Evolutionary conservation across 2,113 vertebrate species (phyloP).

Genomic region (Callopanchax toddi): DNA sequence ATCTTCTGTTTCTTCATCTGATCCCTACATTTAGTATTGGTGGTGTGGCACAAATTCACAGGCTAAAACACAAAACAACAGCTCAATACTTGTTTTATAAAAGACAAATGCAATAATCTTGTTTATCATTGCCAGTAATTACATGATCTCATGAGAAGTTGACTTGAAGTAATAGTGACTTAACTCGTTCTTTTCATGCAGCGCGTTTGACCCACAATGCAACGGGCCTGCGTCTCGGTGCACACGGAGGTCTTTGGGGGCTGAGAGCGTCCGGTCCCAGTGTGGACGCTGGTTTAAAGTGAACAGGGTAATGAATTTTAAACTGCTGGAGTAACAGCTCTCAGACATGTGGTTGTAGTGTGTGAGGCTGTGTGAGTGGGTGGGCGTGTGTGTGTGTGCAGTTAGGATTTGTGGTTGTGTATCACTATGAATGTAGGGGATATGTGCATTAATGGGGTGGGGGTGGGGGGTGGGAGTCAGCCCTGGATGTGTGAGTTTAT

Average conservation of each 20-base stretch:
- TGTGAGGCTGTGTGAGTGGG: slow-evolving; percentile 78
- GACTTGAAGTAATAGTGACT: not conserved
- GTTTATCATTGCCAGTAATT: too few species aligned
- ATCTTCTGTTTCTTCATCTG: too few species aligned
- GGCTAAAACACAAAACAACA: too few species aligned
- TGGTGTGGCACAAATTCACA: too few species aligned
- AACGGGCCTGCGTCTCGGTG: slow-evolving; percentile 10
- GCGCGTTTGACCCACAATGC: slow-evolving; percentile 27
- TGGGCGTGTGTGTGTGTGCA: slow-evolving; percentile 71
- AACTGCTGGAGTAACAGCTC: slow-evolving; percentile 81
- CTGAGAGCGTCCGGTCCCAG: slow-evolving; percentile 63
- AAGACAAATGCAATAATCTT: too few species aligned
- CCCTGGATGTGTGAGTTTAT: slow-evolving; percentile 75
- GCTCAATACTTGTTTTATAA: too few species aligned
- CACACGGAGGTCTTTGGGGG: slow-evolving; percentile 27
- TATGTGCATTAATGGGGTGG: slow-evolving; percentile 63
- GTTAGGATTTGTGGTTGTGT: slow-evolving; percentile 71
- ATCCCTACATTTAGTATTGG: too few species aligned
- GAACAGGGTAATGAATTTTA: slow-evolving; percentile 86
- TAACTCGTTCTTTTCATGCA: not conserved
- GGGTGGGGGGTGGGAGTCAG: slow-evolving; percentile 68
- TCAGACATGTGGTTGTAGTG: slow-evolving; percentile 80
- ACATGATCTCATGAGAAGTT: too few species aligned
- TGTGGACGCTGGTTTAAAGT: slow-evolving; percentile 72
- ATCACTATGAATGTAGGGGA: slow-evolving; percentile 72